Evolutionary conservation across 2,113 vertebrate genomes (phyloP).

Genomic region (Ahaetulla prasina): DNA sequence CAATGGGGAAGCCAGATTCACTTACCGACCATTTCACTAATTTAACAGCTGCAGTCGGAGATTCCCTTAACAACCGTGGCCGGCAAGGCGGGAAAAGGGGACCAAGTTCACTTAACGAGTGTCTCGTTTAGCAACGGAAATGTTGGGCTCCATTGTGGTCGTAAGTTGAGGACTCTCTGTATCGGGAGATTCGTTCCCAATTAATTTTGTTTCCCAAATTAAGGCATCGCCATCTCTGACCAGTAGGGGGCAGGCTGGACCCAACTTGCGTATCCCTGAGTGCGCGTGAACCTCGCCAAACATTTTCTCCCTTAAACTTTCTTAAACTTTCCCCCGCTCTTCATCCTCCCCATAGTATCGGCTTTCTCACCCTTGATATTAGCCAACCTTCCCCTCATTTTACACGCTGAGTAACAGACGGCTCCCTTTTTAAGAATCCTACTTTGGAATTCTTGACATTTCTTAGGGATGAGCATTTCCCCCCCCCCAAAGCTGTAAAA

Average conservation of each 20-base stretch:
- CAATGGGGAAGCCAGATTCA: too few species aligned
- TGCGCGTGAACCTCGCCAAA: neutral
- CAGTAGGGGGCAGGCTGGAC: slow-evolving; percentile 58
- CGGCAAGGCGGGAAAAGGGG: too few species aligned
- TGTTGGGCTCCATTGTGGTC: too few species aligned
- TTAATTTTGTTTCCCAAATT: too few species aligned
- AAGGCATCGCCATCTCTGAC: neutral
- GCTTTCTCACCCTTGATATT: neutral
- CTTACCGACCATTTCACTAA: too few species aligned
- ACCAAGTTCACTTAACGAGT: too few species aligned
- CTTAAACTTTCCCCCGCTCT: fast-evolving
- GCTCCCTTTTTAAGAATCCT: neutral
- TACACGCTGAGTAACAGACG: neutral
- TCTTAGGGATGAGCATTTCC: slow-evolving; percentile 9
- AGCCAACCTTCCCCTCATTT: neutral
- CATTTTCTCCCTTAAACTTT: neutral
- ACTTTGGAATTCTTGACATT: slow-evolving; percentile 16
- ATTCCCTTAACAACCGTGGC: too few species aligned
- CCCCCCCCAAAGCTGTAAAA: neutral
- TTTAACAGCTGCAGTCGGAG: too few species aligned
- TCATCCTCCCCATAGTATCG: neutral
- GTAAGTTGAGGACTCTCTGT: too few species aligned
- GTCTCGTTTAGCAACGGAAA: too few species aligned
- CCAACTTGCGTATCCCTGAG: neutral
- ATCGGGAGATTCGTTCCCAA: too few species aligned